phyloP scores from a whole-genome alignment of 2,113 vertebrate genomes.

The Grallaria varia region DNA sequence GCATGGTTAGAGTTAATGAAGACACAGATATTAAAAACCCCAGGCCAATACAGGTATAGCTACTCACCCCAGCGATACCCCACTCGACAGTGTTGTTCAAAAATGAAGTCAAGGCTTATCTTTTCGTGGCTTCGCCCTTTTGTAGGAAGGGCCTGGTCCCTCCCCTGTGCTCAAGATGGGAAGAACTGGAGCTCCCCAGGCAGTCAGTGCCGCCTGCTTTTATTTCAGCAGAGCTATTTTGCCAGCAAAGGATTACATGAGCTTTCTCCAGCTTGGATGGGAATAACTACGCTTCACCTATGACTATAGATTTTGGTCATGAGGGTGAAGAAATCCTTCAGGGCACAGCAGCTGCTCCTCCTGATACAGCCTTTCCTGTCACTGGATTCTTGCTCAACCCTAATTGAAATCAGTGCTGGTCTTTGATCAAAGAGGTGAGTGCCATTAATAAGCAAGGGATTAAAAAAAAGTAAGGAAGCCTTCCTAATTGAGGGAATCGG shows the following conservation, averaged over 20 bases:
- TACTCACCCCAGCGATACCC: background rate
- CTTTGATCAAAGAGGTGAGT: slow-evolving; percentile 43
- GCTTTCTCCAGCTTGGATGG: background rate
- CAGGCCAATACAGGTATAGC: background rate
- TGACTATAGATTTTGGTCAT: slow-evolving; percentile 54
- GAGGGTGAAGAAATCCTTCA: slow-evolving; percentile 36
- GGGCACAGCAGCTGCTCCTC: slow-evolving; percentile 46
- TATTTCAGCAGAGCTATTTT: slow-evolving; percentile 13
- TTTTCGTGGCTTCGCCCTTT: background rate
- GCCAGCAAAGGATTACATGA: slow-evolving; percentile 26
- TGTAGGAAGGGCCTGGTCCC: background rate
- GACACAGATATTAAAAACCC: background rate
- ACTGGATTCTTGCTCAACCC: slow-evolving; percentile 40
- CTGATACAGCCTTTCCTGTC: slow-evolving; percentile 35
- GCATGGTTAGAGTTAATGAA: background rate
- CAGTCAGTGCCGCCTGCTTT: background rate
- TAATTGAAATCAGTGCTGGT: slow-evolving; percentile 44
- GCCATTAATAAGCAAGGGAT: background rate
- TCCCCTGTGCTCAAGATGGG: background rate
- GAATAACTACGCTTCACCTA: slow-evolving; percentile 34
- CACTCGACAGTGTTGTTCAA: background rate
- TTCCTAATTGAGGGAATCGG: background rate
- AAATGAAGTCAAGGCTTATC: background rate
- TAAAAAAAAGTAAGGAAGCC: slow-evolving; percentile 23
- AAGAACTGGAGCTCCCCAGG: background rate